Conservation (phyloP, 2,797 vertebrate species). For the Catamblyrhynchus diadema region DNA sequence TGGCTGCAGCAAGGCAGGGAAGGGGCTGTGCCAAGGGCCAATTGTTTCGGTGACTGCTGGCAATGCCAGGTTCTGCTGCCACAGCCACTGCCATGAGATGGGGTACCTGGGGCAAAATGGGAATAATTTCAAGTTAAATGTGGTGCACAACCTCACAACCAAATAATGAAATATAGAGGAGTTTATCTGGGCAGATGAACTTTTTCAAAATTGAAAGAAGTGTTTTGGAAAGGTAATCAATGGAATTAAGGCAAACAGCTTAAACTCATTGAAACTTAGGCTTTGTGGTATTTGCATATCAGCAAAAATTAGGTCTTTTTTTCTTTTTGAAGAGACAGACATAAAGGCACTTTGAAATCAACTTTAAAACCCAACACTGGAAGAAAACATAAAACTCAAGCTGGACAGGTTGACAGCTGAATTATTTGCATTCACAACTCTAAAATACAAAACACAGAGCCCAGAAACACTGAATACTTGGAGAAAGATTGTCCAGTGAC, state of each 20-base stretch:
- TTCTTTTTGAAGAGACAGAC: neutral
- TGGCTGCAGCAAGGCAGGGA: neutral
- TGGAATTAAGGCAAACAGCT: neutral
- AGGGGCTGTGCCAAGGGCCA: neutral
- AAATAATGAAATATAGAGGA: neutral
- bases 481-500: neutral
- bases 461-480: neutral
- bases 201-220: neutral
- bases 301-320: neutral
- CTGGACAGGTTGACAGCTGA: neutral
- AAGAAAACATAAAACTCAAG: neutral
- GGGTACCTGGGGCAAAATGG: fast-evolving
- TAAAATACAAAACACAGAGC: neutral
- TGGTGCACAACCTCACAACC: neutral
- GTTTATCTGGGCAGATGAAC: neutral
- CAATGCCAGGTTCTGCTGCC: neutral
- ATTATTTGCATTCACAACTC: neutral
- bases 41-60: neutral
- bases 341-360: neutral
- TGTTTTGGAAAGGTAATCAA: neutral
- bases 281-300: neutral
- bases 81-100: fast-evolving
- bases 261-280: neutral
- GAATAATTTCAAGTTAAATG: neutral
- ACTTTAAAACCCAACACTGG: neutral